Conservation (phyloP, 2,888 invertebrate genomes). For the Hyppa rectilinea region DNA sequence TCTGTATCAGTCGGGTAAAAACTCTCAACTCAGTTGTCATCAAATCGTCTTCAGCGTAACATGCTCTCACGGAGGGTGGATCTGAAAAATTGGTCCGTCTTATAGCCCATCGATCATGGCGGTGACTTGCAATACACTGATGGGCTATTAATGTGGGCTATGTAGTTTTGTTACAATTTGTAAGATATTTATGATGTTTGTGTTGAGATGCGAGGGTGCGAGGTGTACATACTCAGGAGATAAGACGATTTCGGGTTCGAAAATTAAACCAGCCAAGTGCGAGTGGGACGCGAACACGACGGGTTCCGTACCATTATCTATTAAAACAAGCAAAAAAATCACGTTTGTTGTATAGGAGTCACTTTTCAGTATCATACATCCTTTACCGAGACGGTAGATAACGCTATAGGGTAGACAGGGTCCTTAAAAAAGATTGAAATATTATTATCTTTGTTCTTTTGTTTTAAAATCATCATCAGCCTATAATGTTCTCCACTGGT, state of each 20-base stretch:
- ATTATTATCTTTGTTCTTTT: too few relatives aligned
- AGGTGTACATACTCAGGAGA: neutral
- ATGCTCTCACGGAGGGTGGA: slow-evolving; percentile 32
- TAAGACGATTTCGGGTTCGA: neutral
- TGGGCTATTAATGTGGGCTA: slow-evolving; percentile 59
- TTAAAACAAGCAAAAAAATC: too few relatives aligned
- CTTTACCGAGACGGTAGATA: too few relatives aligned
- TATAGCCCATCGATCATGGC: slow-evolving; percentile 55
- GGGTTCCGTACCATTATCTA: too few relatives aligned
- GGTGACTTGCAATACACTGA: slow-evolving; percentile 62
- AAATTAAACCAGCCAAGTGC: too few relatives aligned
- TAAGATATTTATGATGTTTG: slow-evolving; percentile 24
- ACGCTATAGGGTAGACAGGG: too few relatives aligned
- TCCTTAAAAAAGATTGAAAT: too few relatives aligned
- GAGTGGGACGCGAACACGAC: too few relatives aligned
- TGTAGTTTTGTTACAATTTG: slow-evolving; percentile 55
- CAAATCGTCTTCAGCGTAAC: slow-evolving; percentile 50
- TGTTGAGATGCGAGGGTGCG: slow-evolving; percentile 9
- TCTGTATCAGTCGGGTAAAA: slow-evolving; percentile 10
- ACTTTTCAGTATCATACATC: too few relatives aligned
- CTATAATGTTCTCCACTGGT: too few relatives aligned
- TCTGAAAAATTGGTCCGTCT: slow-evolving; percentile 61
- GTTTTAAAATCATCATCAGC: too few relatives aligned
- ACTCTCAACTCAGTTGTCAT: slow-evolving; percentile 41
- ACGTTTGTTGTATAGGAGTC: too few relatives aligned